Conservation (phyloP, 2,888 invertebrate genomes). For the Sphaerophoria rueppellii region DNA sequence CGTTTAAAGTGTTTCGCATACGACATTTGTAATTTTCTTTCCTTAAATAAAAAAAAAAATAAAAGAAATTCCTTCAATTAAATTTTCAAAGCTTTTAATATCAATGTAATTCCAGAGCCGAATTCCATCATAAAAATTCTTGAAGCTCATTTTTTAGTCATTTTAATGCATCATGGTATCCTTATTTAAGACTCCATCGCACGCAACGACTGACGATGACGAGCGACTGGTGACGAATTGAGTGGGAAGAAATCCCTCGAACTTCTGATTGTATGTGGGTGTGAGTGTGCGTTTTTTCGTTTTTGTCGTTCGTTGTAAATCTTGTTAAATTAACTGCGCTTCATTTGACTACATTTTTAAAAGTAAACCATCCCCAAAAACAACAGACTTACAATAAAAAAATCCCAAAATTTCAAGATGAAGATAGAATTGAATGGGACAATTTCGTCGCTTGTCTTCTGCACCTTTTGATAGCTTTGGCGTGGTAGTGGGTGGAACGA, state of each 20-base stretch:
- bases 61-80: neutral
- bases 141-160: constrained; percentile 23
- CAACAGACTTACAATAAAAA: neutral
- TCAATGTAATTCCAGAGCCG: neutral
- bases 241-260: constrained; percentile 30
- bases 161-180: constrained; percentile 48
- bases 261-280: constrained; percentile 1
- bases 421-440: constrained; percentile 14
- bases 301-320: constrained; percentile 54
- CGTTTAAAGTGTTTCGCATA: neutral
- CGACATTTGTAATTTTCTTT: neutral
- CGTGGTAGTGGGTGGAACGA: neutral
- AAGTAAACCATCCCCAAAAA: neutral
- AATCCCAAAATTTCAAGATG: constrained; percentile 15
- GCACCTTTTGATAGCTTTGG: neutral
- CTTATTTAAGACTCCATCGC: constrained; percentile 47
- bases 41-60: neutral
- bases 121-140: constrained; percentile 22
- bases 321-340: constrained; percentile 71
- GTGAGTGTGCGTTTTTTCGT: too few species aligned
- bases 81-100: neutral
- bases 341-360: constrained; percentile 66
- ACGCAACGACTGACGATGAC: constrained; percentile 17
- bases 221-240: neutral
- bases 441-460: constrained; percentile 7